phyloP scores from a whole-genome alignment of 2,113 vertebrate genomes.

The Corythornis vintsioides region DNA sequence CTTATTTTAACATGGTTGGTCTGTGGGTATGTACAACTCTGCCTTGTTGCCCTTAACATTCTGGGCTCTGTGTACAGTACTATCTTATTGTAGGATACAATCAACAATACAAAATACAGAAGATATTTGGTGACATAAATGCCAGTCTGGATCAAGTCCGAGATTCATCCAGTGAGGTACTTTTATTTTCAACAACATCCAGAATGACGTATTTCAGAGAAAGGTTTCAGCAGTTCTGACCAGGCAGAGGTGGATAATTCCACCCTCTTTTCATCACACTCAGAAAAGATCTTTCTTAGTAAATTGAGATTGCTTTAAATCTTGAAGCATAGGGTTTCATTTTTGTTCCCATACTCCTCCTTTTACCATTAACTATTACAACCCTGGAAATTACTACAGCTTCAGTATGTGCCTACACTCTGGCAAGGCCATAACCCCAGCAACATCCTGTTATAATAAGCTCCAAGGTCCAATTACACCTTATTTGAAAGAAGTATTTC shows the following conservation, averaged over 20 bases:
- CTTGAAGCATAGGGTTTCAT: constrained; percentile 44
- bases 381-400: constrained; percentile 11
- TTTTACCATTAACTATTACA: constrained; percentile 57
- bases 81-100: background rate
- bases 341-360: constrained; percentile 45
- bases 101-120: background rate
- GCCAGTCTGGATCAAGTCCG: background rate
- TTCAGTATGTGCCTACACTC: background rate
- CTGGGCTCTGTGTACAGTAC: background rate
- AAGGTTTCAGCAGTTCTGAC: constrained; percentile 16
- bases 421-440: background rate
- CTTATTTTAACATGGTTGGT: constrained; percentile 42
- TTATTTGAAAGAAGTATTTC: constrained; percentile 3
- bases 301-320: constrained; percentile 49
- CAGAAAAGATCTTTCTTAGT: constrained; percentile 16
- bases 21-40: background rate
- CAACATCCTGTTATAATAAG: constrained; percentile 59
- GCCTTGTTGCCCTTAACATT: background rate
- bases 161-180: background rate
- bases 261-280: constrained; percentile 29
- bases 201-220: constrained; percentile 10
- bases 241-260: constrained; percentile 40
- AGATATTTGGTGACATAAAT: background rate
- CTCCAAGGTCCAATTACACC: constrained; percentile 40
- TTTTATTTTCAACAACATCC: constrained; percentile 35